Conservation (phyloP, 2,888 invertebrate species). For the Ypsolopha scabrella region DNA sequence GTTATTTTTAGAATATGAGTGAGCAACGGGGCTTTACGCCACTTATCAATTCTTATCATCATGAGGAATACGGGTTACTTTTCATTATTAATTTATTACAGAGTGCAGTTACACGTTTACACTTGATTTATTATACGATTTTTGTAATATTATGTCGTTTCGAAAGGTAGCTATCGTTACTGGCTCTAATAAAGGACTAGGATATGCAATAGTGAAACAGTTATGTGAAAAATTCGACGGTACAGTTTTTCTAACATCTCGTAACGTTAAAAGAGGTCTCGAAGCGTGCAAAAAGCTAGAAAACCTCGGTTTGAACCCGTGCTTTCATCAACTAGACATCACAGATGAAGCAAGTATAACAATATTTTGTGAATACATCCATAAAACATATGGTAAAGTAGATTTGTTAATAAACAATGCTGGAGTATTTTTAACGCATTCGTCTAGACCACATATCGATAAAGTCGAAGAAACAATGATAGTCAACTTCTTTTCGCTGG, state of each 20-base stretch:
- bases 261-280: conserved; percentile 68
- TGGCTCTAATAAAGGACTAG: conserved; percentile 81
- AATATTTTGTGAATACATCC: conserved; percentile 64
- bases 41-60: too few relatives aligned
- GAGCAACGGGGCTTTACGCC: too few relatives aligned
- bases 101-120: too few relatives aligned
- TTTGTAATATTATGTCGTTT: conserved; percentile 20
- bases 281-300: conserved; percentile 69
- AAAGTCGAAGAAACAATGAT: conserved; percentile 44
- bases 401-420: conserved; percentile 84
- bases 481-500: conserved; percentile 44
- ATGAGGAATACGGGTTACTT: too few relatives aligned
- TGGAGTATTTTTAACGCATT: conserved; percentile 45
- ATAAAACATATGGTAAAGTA: conserved; percentile 69
- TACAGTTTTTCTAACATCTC: conserved; percentile 76
- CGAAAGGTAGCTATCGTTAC: conserved; percentile 67
- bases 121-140: too few relatives aligned
- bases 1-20: too few relatives aligned
- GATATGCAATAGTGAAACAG: conserved; percentile 74
- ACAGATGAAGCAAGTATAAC: conserved; percentile 68
- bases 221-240: conserved; percentile 75
- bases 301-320: conserved; percentile 50
- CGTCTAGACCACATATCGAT: conserved; percentile 17
- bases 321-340: conserved; percentile 79
- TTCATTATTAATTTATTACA: too few relatives aligned